Conservation (phyloP, 2,888 invertebrate genomes). For the Nomada hirtipes region DNA sequence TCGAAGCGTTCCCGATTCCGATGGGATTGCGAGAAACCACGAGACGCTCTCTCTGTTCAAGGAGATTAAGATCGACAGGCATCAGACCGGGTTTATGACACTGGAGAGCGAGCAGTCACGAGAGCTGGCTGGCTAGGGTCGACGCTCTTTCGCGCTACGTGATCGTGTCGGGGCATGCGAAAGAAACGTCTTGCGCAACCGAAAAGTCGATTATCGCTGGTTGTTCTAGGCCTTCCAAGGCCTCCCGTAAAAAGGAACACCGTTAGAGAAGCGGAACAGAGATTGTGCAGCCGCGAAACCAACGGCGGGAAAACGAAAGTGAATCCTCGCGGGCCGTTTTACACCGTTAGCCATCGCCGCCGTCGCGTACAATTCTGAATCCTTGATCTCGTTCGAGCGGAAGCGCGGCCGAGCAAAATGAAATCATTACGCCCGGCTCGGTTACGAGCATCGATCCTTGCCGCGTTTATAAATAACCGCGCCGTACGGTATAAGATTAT, state of each 20-base stretch:
- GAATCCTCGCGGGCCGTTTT: conserved; percentile 35
- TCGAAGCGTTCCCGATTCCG: conserved; percentile 6
- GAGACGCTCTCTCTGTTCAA: conserved; percentile 12
- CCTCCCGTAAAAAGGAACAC: conserved; percentile 22
- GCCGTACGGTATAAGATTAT: conserved; percentile 11
- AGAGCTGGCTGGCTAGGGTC: conserved; percentile 39
- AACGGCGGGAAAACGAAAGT: conserved; percentile 52
- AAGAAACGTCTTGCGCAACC: conserved; percentile 31
- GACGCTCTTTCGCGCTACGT: conserved; percentile 42
- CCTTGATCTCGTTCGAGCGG: conserved; percentile 46
- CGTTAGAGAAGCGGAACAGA: conserved; percentile 52
- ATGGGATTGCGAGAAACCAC: conserved; percentile 29
- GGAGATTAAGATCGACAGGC: conserved; percentile 53
- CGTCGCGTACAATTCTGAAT: conserved; percentile 22
- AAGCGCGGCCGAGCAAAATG: conserved; percentile 26
- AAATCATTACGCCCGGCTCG: conserved; percentile 26
- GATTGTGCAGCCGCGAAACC: neutral
- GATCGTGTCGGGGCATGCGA: conserved; percentile 32
- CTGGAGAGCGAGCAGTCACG: conserved; percentile 43
- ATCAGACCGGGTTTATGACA: conserved; percentile 44
- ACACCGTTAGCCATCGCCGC: conserved; percentile 37
- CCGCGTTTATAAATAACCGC: conserved; percentile 19
- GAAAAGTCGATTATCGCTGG: conserved; percentile 31
- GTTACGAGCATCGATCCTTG: conserved; percentile 37
- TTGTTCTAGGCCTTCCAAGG: conserved; percentile 60